Evolutionary conservation across 2,888 invertebrate species (phyloP).

Genomic region (Aleiodes leptofemur): DNA sequence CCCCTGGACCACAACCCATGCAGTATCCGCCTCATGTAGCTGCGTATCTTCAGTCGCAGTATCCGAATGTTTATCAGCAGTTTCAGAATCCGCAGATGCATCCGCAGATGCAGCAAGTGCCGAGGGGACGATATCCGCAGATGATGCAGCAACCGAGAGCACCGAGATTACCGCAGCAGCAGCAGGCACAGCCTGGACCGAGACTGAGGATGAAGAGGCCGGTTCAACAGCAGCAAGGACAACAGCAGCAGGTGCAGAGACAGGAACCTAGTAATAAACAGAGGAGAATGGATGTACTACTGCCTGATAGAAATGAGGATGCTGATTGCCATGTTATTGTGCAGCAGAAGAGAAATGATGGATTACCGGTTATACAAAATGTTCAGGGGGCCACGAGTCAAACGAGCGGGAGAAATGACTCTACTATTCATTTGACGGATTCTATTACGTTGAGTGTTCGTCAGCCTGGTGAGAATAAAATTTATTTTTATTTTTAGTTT

Average conservation of each 20-base stretch:
- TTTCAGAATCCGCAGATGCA: conserved; percentile 58
- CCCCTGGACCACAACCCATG: conserved; percentile 66
- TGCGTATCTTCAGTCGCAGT: conserved; percentile 38
- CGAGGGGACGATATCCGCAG: conserved; percentile 63
- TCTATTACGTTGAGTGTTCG: conserved; percentile 83
- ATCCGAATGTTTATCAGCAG: conserved; percentile 55
- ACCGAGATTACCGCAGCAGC: conserved; percentile 62
- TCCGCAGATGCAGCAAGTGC: conserved; percentile 67
- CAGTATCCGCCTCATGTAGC: conserved; percentile 68
- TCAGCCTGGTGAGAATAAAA: conserved; percentile 68
- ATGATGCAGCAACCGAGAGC: conserved; percentile 62
- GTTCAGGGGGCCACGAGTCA: conserved; percentile 79
- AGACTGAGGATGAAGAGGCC: conserved; percentile 72
- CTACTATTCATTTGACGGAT: conserved; percentile 82
- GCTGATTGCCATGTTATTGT: conserved; percentile 87
- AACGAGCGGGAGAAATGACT: conserved; percentile 73
- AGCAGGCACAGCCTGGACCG: conserved; percentile 58
- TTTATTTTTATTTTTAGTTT: too few species aligned
- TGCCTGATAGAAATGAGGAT: conserved; percentile 84
- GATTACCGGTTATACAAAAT: conserved; percentile 84
- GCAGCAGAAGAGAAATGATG: conserved; percentile 84
- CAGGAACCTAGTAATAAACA: conserved; percentile 71
- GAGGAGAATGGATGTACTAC: conserved; percentile 79
- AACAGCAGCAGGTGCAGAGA: conserved; percentile 54
- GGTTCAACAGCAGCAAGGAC: conserved; percentile 60